Base-by-base conservation (phyloP, 2,888 invertebrate species). In the Augochlorella aurata region DNA sequence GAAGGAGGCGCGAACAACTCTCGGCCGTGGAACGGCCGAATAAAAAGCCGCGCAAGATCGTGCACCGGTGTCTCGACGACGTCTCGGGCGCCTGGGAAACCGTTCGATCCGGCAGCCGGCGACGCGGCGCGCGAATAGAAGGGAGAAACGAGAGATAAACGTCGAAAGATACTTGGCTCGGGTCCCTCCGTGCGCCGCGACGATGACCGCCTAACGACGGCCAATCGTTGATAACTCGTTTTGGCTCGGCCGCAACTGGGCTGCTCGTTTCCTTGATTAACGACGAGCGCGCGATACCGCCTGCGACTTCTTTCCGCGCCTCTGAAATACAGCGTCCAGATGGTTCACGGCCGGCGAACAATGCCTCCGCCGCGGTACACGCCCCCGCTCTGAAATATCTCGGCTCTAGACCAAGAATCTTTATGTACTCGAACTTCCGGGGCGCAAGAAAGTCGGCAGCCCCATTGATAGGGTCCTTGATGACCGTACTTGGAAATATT, bases 191-290 rank as follows among this genome's bases (percentile, higher is more conserved):
- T 67, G 69, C 49, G 80, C 75, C 77, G 82, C 84, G 81, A 85
- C 89, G 90, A 91, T 89, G 89, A 85, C 81, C 83, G 85, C 84
- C 87, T 91, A 91, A 91, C 90, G 90, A 91, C 90, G 90, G 91
- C 87, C 81, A 88, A 87, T 87, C 88, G 89, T 91, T 90, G 90
- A 86, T 89, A 89, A 90, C 89, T 90, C 83, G 85, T 81, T 86
- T 86, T 75, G 71, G 79, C 79, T 49, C 65, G 9, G 38, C 29
- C 58, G 82, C 79, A 82, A 84, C 47, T 74, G 65, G 78, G 74
- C 73, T 67, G 9, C 44, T 77, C 77, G 84, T 77, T 82, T 47
- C 78, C 54, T 44, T 45, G 77, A 84, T 63, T 67, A 79, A 84
- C 67, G 76, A 79, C 84, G 18, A 65, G 44, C 58, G 47, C 44